Base-by-base conservation (phyloP, 2,888 invertebrate species). In the Auanema freiburgensis region DNA sequence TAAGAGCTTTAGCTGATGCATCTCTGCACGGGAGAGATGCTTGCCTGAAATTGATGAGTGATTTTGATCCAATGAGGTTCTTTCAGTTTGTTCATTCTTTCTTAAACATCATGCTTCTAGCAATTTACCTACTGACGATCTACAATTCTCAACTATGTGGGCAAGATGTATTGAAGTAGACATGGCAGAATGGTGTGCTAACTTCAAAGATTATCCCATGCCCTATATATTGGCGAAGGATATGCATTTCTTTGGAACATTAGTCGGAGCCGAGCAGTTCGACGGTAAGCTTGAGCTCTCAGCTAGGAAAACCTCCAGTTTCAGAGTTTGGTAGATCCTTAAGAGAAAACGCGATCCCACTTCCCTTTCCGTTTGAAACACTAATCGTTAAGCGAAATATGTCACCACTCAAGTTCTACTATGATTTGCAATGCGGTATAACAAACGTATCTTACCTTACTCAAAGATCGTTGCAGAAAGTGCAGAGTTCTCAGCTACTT, bases 341-440 rank as follows among this genome's bases (percentile, higher is more conserved):
- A 12, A 69, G 83, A 18, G 70, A 80, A 44, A 59, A 67, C 12
- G 51, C 56, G 10, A 88, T 94, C 18, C 89, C 92, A 53, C 88
- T 93, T 46, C 93, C 92, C 0, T 88, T 88, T 16, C 94, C 95
- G 0, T 97, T 93, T 89, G 90, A 90, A 21, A 87, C 89, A 16
- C 88, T 89, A 70, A 88, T 88, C n/a, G 88, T 98, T 12, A 91
- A 94, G 84, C 88, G 97, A 60, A 87, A 85, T 72, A 93, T 98
- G 91, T 91, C 93, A 56, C 90, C 95, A 0, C 87, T 97, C 49
- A 98, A 98, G 86, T 96, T 93, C 87, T 98, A 94, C 86, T 94
- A 98, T 86, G 97, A 98, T 85, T 89, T 98, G 63, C 93, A 93
- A 85, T 93, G 93, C 87, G 86, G 87, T 86, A 69, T 69, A 71